phyloP scores from a whole-genome alignment of 1,140 invertebrate species.

The Cardiocondyla obscurior region DNA sequence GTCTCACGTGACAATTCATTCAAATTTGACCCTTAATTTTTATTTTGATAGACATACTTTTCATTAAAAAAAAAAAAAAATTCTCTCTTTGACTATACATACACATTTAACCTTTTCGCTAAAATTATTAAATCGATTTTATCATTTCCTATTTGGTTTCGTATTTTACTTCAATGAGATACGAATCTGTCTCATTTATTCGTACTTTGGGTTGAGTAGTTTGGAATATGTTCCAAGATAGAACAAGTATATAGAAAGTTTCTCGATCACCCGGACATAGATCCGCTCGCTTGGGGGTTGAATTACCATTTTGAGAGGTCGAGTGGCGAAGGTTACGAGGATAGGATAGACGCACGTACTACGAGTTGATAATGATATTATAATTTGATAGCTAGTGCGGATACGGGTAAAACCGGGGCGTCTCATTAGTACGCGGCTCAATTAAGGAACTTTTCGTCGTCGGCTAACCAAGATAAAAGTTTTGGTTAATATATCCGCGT shows the following conservation, averaged over 20 bases:
- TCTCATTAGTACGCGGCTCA: conserved; percentile 31
- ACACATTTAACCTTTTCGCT: neutral
- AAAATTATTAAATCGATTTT: too few relatives aligned
- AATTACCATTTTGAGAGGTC: conserved; percentile 61
- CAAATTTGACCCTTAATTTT: neutral
- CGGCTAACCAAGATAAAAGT: conserved; percentile 17
- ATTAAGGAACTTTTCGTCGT: conserved; percentile 49
- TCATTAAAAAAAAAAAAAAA: neutral
- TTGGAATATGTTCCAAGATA: conserved; percentile 17
- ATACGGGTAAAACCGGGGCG: neutral
- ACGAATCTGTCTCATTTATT: neutral
- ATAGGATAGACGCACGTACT: conserved; percentile 6
- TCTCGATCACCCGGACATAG: conserved; percentile 8
- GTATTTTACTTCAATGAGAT: neutral
- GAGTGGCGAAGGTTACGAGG: conserved; percentile 21
- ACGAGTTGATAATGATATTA: conserved; percentile 40
- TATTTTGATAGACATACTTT: too few relatives aligned
- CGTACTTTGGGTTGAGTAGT: neutral
- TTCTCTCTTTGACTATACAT: neutral
- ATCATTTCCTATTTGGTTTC: neutral
- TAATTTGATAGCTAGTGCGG: conserved; percentile 36
- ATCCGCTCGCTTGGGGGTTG: conserved; percentile 8
- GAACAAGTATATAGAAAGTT: conserved; percentile 9
- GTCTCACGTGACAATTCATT: conserved; percentile 17
- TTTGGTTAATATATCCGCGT: conserved; percentile 36